A percentile compares a stretch with the other conserved stretches of the same genome.
phyloP scores from a whole-genome alignment of 1,140 invertebrate genomes.

The Eupristina koningsbergeri region DNA sequence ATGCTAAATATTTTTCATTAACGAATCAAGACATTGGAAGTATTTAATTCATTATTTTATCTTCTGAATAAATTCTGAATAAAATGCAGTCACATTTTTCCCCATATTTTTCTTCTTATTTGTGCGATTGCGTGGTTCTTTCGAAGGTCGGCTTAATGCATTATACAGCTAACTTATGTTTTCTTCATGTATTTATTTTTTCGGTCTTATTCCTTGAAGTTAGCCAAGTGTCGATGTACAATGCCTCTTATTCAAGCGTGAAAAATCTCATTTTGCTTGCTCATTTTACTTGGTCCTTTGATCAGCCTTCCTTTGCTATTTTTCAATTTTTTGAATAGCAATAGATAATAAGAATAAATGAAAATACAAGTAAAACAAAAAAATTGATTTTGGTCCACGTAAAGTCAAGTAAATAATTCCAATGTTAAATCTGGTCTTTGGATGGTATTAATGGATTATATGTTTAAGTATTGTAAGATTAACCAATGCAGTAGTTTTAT shows the following conservation, averaged over 20 bases:
- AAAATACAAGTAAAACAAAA: too few species aligned
- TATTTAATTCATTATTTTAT: neutral
- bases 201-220: neutral
- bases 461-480: too few species aligned
- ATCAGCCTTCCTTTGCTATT: neutral
- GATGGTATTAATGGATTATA: too few species aligned
- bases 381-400: too few species aligned
- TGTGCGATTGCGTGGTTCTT: neutral
- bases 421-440: too few species aligned
- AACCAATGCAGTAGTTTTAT: too few species aligned
- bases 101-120: neutral
- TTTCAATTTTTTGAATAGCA: neutral
- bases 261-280: neutral
- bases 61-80: conserved; percentile 5
- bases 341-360: too few species aligned
- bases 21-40: neutral
- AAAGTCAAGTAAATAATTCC: too few species aligned
- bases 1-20: neutral
- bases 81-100: neutral
- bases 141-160: neutral
- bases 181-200: neutral
- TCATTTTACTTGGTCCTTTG: neutral
- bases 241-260: neutral
- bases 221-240: neutral
- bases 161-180: neutral